Percentiles rank a stretch among this genome's conserved stretches.
These are phyloP conservation scores for Gymnocephalus cernua DNA, from an alignment of 2,113 vertebrate species.

Conservation along the genomic window DNA sequence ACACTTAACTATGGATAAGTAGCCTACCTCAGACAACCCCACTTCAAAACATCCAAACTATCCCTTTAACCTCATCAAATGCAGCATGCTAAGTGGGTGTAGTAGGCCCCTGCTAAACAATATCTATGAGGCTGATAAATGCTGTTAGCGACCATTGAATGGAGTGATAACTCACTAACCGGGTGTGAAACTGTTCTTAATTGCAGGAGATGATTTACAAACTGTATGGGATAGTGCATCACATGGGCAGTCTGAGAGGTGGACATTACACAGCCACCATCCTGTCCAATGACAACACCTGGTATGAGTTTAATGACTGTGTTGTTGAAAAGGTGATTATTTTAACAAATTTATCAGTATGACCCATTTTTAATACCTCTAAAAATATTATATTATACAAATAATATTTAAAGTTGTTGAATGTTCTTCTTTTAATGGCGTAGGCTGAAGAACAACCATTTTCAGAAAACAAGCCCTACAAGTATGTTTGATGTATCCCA, in stretches of 20 bases:
- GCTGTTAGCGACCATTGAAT: no score
- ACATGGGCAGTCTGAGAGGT: slow-evolving; percentile 52
- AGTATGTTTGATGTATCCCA: not conserved
- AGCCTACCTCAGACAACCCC: no score
- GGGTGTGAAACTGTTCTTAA: not conserved
- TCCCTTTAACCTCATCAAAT: no score
- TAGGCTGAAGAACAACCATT: slow-evolving; percentile 7
- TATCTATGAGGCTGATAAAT: no score
- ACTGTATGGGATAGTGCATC: slow-evolving; percentile 73
- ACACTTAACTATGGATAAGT: no score
- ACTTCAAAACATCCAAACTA: no score
- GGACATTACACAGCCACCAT: slow-evolving; percentile 74
- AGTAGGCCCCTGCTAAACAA: no score
- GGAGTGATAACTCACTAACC: no score
- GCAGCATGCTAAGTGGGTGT: no score
- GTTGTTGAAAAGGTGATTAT: slow-evolving; percentile 27
- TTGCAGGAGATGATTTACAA: slow-evolving; percentile 53
- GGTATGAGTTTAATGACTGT: no score
- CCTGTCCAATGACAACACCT: slow-evolving; percentile 18
- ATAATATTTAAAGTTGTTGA: not conserved
- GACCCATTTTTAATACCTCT: not conserved
- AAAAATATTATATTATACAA: not conserved
- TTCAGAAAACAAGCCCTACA: not conserved
- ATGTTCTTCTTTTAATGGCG: not conserved
- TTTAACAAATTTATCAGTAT: no score